Conservation (phyloP, 2,888 invertebrate species). For the Germaria angustata region DNA sequence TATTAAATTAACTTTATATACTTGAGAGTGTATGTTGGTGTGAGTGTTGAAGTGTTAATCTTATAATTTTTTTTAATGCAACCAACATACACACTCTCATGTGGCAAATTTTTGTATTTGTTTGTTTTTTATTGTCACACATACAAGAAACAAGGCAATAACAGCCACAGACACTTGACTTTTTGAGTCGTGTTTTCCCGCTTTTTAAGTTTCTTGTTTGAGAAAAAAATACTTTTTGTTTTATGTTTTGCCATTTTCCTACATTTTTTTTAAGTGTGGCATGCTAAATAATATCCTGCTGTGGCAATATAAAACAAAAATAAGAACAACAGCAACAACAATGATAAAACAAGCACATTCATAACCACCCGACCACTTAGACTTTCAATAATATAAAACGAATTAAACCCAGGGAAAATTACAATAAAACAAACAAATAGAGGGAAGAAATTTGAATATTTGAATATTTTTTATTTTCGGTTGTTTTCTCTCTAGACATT, state of each 20-base stretch:
- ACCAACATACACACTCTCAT: background rate
- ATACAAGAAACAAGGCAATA: constrained; percentile 21
- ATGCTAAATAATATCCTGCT: constrained; percentile 65
- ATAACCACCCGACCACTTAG: constrained; percentile 38
- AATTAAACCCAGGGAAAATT: background rate
- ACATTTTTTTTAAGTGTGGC: constrained; percentile 55
- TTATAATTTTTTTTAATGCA: constrained; percentile 30
- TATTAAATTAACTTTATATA: constrained; percentile 56
- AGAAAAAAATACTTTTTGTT: constrained; percentile 9
- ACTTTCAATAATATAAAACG: constrained; percentile 15
- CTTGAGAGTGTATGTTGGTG: constrained; percentile 21
- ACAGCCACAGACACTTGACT: constrained; percentile 73
- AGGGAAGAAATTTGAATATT: constrained; percentile 17
- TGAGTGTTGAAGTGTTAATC: constrained; percentile 55
- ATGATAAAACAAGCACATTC: constrained; percentile 28
- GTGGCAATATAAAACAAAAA: constrained; percentile 41
- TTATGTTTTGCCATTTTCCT: constrained; percentile 45
- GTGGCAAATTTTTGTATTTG: constrained; percentile 31
- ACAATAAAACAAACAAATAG: background rate
- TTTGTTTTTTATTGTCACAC: constrained; percentile 8
- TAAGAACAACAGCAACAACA: constrained; percentile 25
- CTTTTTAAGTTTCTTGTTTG: constrained; percentile 66
- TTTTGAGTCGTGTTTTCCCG: constrained; percentile 73
- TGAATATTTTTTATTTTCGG: background rate
- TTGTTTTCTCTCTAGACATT: background rate